Conservation (phyloP, 2,888 invertebrate species). For the Lymantria dispar region DNA sequence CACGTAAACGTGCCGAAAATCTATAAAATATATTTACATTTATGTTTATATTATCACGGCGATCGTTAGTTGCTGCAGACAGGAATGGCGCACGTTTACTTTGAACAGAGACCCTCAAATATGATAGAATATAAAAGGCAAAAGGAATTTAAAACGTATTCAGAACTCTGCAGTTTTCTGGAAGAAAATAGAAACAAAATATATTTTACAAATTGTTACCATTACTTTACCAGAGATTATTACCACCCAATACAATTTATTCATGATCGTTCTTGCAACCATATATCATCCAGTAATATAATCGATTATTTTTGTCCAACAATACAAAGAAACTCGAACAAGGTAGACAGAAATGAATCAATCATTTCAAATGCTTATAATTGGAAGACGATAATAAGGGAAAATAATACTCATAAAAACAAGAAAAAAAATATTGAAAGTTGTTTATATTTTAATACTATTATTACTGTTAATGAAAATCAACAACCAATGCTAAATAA, state of each 20-base stretch:
- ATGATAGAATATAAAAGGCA: not conserved
- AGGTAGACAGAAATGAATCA: not conserved
- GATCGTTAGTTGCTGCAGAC: not conserved
- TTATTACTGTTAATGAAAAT: not conserved
- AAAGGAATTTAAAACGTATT: not conserved
- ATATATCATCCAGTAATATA: not conserved
- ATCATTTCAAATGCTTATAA: not conserved
- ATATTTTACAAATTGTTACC: not conserved
- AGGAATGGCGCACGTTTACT: not conserved
- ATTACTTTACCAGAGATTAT: not conserved
- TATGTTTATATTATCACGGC: too few species aligned
- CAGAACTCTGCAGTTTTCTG: not conserved
- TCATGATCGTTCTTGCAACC: not conserved
- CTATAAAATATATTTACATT: not conserved
- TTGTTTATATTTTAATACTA: not conserved
- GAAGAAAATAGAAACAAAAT: not conserved
- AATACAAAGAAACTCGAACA: not conserved
- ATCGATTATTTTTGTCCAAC: not conserved
- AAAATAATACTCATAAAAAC: not conserved
- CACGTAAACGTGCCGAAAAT: not conserved
- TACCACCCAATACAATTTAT: not conserved
- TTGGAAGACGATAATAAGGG: not conserved
- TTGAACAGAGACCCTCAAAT: not conserved
- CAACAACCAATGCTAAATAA: not conserved
- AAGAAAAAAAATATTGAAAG: not conserved